Percentiles rank a stretch among this genome's conserved stretches.
Evolutionary conservation across 2,113 vertebrate genomes (phyloP).

Genomic region (Mormyrus iriodes): DNA sequence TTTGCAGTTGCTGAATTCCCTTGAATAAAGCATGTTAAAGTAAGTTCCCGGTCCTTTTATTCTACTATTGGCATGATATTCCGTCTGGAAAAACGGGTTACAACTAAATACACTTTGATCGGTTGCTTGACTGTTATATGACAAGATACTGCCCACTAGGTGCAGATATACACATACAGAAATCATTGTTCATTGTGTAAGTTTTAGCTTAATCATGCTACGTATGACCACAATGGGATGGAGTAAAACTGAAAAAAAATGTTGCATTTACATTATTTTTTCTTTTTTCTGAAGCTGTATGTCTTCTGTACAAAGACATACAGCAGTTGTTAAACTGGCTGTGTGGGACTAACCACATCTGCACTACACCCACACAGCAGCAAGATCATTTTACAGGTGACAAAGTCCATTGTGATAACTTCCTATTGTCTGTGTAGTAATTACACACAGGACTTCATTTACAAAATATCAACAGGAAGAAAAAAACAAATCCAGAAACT

Average conservation of each 20-base stretch:
- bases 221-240: not conserved
- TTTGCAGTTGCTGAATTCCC: not conserved
- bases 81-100: not conserved
- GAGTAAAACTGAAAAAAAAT: not conserved
- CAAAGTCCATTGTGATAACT: constrained; percentile 1
- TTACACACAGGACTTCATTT: not conserved
- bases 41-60: not conserved
- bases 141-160: not conserved
- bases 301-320: too few species aligned
- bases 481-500: not conserved
- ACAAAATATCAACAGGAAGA: not conserved
- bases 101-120: not conserved
- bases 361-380: not conserved
- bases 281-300: not conserved
- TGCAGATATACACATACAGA: not conserved
- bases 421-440: not conserved
- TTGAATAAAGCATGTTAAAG: not conserved
- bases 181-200: not conserved
- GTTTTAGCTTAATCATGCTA: not conserved
- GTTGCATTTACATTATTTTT: not conserved
- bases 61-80: not conserved
- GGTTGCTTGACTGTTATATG: not conserved
- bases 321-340: not conserved
- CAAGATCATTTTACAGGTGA: not conserved
- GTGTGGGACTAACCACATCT: not conserved